Evolutionary conservation across 2,888 invertebrate genomes (phyloP).

Genomic region (Hyalella azteca): DNA sequence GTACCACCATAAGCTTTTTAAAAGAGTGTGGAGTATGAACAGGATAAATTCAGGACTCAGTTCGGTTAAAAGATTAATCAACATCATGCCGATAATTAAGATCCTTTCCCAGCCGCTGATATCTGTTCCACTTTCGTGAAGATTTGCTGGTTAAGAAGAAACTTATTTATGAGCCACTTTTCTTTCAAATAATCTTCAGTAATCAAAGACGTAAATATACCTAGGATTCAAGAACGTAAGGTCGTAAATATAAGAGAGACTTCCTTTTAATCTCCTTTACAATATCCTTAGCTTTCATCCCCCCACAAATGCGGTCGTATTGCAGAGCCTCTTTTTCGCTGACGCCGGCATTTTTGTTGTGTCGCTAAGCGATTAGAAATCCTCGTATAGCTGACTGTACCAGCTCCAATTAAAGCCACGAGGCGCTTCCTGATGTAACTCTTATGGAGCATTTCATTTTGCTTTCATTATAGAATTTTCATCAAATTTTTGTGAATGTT

Average conservation of each 20-base stretch:
- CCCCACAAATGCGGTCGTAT: conserved; percentile 19
- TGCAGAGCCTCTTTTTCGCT: conserved; percentile 22
- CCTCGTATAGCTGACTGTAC: background rate
- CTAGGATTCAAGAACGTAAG: no score
- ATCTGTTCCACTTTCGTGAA: no score
- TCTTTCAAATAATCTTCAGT: background rate
- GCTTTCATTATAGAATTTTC: background rate
- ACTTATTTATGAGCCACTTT: background rate
- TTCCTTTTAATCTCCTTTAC: conserved; percentile 19
- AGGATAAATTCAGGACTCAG: no score
- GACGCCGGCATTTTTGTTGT: conserved; percentile 18
- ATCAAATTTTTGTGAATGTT: no score
- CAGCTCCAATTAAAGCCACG: background rate
- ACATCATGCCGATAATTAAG: no score
- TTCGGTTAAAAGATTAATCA: no score
- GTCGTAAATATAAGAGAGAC: conserved; percentile 7
- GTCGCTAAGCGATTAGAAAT: conserved; percentile 4
- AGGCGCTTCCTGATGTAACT: background rate
- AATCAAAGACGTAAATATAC: conserved; percentile 12
- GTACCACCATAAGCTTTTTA: no score
- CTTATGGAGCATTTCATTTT: background rate
- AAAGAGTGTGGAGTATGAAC: no score
- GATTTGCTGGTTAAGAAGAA: background rate
- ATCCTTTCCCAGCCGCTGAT: no score
- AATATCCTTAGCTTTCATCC: conserved; percentile 11